Conservation (phyloP, 2,888 invertebrate species). For the Serrognathus titanus region DNA sequence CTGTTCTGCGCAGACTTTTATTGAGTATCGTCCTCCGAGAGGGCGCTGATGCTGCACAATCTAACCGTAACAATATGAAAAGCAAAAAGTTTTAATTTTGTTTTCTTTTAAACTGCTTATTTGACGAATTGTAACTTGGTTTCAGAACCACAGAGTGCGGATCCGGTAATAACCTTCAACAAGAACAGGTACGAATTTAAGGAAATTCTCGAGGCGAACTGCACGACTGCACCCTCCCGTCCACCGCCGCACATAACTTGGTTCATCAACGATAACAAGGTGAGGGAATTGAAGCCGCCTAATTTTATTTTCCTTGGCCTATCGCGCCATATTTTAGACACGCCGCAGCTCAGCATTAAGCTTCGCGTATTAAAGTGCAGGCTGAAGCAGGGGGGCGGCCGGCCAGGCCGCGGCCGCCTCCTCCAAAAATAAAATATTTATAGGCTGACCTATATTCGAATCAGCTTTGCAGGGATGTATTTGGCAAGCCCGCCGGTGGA, state of each 20-base stretch:
- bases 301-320: too few relatives aligned
- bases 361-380: too few relatives aligned
- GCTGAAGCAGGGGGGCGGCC: too few relatives aligned
- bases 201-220: conserved; percentile 68
- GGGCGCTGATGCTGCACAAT: too few relatives aligned
- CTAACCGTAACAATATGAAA: too few relatives aligned
- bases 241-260: conserved; percentile 75
- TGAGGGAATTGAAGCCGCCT: conserved; percentile 35
- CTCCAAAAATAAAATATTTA: conserved; percentile 11
- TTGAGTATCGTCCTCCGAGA: too few relatives aligned
- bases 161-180: conserved; percentile 70
- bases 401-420: too few relatives aligned
- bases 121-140: conserved; percentile 6
- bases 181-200: conserved; percentile 64
- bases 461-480: conserved; percentile 3
- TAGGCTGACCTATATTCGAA: conserved; percentile 8
- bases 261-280: conserved; percentile 74
- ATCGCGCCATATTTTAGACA: too few relatives aligned
- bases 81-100: too few relatives aligned
- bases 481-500: background rate
- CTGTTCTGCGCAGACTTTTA: too few relatives aligned
- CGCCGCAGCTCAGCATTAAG: too few relatives aligned
- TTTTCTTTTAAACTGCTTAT: background rate
- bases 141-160: conserved; percentile 64
- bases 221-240: conserved; percentile 68